A percentile compares a stretch with the other conserved stretches of the same genome.
Conservation (phyloP, 2,888 invertebrate species). For the Cataglyphis cursor region DNA sequence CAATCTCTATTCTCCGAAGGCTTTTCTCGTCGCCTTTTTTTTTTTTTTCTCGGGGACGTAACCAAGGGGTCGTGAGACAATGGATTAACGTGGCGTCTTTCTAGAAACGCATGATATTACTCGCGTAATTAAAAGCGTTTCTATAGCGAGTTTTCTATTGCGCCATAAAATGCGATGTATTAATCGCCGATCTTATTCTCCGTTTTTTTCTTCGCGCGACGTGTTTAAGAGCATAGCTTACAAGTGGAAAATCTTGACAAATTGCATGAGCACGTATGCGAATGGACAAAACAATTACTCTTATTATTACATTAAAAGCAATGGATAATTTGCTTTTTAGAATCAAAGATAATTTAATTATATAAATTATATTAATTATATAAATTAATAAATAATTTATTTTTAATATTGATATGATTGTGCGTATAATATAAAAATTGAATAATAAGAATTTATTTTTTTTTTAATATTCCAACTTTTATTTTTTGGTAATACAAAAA, state of each 20-base stretch:
- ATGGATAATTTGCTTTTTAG: neutral
- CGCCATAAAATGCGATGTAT: slow-evolving; percentile 10
- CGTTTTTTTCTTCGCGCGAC: neutral
- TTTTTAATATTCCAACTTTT: neutral
- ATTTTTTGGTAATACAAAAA: neutral
- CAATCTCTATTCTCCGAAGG: slow-evolving; percentile 80
- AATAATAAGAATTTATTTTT: neutral
- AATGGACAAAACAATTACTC: slow-evolving; percentile 15
- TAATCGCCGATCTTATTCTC: slow-evolving; percentile 35
- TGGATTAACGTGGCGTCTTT: slow-evolving; percentile 45
- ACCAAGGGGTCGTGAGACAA: slow-evolving; percentile 38
- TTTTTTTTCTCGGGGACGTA: slow-evolving; percentile 15
- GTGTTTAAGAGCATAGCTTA: slow-evolving; percentile 1
- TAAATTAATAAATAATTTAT: neutral
- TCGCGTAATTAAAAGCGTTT: slow-evolving; percentile 47
- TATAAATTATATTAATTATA: neutral
- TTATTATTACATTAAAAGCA: slow-evolving; percentile 2
- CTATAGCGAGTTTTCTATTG: slow-evolving; percentile 20
- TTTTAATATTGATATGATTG: slow-evolving; percentile 6
- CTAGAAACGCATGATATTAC: slow-evolving; percentile 42
- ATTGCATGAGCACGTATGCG: slow-evolving; percentile 23
- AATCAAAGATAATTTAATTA: neutral
- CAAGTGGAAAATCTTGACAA: slow-evolving; percentile 27
- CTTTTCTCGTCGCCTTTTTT: slow-evolving; percentile 40
- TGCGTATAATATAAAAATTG: neutral